A percentile compares a stretch with the other conserved stretches of the same genome.
These are phyloP conservation scores for Thripadectes ignobilis DNA, from an alignment of 2,797 vertebrate species.

Conservation along the genomic window DNA sequence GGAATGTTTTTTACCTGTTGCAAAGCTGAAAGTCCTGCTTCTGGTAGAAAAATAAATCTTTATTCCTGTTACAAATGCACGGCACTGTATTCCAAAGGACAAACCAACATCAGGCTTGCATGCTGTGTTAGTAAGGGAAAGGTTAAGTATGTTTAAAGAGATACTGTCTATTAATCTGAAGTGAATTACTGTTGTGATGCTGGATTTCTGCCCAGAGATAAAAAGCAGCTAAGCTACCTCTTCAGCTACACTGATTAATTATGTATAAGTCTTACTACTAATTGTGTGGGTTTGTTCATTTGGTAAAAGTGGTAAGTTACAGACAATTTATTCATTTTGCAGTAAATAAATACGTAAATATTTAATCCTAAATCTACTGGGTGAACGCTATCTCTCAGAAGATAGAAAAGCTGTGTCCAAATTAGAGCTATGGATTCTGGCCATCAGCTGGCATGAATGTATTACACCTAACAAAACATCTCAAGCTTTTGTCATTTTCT, in stretches of 20 bases:
- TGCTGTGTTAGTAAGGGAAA: not conserved
- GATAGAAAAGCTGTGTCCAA: not conserved
- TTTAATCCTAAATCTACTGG: not conserved
- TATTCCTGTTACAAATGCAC: not conserved
- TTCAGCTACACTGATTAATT: conserved; percentile 4
- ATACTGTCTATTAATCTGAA: conserved; percentile 18
- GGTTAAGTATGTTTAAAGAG: conserved; percentile 29
- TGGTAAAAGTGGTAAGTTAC: not conserved
- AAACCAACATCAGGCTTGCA: not conserved
- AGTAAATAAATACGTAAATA: not conserved
- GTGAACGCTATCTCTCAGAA: not conserved
- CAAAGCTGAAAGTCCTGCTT: not conserved
- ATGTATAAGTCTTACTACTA: not conserved
- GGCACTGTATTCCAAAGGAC: not conserved
- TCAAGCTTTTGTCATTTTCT: not conserved
- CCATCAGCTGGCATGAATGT: not conserved
- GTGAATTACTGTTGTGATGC: not conserved
- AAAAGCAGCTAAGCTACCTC: conserved; percentile 2
- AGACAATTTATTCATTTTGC: not conserved
- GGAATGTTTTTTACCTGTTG: not conserved
- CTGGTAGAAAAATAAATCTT: not conserved
- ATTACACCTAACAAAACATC: not conserved
- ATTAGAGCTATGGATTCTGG: not conserved
- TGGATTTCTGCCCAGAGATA: conserved; percentile 49
- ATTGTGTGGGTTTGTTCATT: not conserved